A percentile compares a stretch with the other conserved stretches of the same genome.
Conservation (phyloP, 2,888 invertebrate genomes). For the Dorcus parallelipipedus region DNA sequence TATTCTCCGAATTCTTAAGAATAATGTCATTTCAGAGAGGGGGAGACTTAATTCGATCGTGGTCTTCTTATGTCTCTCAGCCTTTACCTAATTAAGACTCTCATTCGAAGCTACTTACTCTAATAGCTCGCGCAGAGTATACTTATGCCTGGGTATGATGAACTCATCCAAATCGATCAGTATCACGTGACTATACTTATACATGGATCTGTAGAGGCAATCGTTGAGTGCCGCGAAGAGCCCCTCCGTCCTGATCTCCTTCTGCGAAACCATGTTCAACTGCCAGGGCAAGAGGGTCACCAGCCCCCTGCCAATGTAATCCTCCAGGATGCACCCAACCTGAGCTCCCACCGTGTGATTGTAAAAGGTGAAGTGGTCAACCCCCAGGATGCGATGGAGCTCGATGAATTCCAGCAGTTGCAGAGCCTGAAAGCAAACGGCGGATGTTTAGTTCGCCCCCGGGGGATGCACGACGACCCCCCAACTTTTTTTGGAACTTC, state of each 20-base stretch:
- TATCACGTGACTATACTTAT: constrained; percentile 74
- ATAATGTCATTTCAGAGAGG: no score
- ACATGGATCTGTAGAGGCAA: constrained; percentile 89
- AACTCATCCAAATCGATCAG: constrained; percentile 88
- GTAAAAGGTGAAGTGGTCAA: constrained; percentile 85
- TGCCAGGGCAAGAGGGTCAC: constrained; percentile 79
- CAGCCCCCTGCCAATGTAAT: constrained; percentile 54
- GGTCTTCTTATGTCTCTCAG: no score
- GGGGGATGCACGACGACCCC: no score
- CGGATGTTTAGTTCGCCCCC: no score
- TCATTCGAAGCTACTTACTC: constrained; percentile 48
- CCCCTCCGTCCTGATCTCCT: constrained; percentile 89
- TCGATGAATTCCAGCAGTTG: constrained; percentile 89
- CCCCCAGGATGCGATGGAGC: constrained; percentile 78
- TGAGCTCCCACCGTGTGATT: constrained; percentile 81
- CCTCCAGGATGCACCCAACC: constrained; percentile 68
- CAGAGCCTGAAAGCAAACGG: constrained; percentile 54
- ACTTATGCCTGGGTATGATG: constrained; percentile 77
- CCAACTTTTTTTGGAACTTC: no score
- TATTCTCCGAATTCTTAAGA: no score
- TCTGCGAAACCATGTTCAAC: constrained; percentile 80
- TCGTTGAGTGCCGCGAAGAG: constrained; percentile 91
- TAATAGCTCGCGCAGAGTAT: constrained; percentile 70
- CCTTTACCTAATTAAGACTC: no score
- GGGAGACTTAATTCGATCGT: no score